These are phyloP conservation scores for Cavia porcellus DNA, from an alignment of 2,113 vertebrate genomes.

Conservation along the genomic window DNA sequence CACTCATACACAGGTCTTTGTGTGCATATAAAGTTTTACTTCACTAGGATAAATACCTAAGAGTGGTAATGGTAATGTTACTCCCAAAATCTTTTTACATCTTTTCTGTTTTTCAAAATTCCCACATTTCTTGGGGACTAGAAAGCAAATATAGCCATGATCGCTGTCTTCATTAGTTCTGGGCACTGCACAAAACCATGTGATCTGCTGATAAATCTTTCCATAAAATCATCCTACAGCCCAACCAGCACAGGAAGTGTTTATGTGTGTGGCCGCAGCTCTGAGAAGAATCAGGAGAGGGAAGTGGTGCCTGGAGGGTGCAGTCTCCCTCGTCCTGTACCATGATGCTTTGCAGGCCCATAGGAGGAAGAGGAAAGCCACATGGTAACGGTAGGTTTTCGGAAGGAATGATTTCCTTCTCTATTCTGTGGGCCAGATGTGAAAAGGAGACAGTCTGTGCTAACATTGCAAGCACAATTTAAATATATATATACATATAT, in stretches of 20 bases:
- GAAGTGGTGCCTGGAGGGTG: background rate
- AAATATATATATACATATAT: background rate
- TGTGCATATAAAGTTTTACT: background rate
- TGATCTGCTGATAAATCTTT: background rate
- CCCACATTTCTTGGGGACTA: background rate
- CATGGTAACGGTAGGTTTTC: background rate
- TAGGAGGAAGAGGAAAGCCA: background rate
- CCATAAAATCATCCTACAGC: background rate
- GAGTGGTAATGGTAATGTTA: background rate
- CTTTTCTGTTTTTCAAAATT: background rate
- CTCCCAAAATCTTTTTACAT: background rate
- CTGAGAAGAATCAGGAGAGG: background rate
- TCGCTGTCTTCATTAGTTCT: background rate
- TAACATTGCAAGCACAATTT: background rate
- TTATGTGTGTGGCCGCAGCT: background rate
- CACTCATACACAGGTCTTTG: background rate
- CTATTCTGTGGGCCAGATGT: background rate
- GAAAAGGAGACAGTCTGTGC: background rate
- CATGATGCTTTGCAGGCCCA: background rate
- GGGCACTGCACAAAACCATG: background rate
- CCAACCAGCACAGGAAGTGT: background rate
- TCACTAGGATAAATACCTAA: background rate
- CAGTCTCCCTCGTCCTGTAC: rapidly evolving
- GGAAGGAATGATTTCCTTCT: background rate
- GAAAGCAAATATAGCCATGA: background rate